These are phyloP conservation scores for Carcinoscorpius rotundicauda DNA, from an alignment of 1,140 invertebrate genomes.

Conservation along the genomic window DNA sequence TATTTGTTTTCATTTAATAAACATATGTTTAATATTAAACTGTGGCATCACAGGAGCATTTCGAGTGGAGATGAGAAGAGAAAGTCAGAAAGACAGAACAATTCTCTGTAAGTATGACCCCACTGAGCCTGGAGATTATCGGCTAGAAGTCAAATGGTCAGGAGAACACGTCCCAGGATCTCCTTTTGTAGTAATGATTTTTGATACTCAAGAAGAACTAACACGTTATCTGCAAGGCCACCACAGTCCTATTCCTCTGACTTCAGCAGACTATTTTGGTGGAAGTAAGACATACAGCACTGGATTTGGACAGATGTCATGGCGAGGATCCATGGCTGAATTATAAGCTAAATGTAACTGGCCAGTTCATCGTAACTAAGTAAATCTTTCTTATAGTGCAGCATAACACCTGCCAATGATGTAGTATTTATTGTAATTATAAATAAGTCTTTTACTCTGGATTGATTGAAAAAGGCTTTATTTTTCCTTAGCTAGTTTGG, in stretches of 20 bases:
- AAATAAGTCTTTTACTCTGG: no score
- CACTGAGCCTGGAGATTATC: slow-evolving; percentile 95
- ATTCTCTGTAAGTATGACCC: slow-evolving; percentile 95
- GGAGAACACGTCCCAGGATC: slow-evolving; percentile 93
- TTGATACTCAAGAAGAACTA: slow-evolving; percentile 94
- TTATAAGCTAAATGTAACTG: slow-evolving; percentile 7
- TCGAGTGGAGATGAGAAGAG: slow-evolving; percentile 98
- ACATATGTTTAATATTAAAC: no score
- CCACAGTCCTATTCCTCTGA: slow-evolving; percentile 16
- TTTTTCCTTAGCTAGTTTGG: no score
- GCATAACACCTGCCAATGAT: no score
- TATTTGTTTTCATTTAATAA: no score
- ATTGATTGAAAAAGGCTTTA: no score
- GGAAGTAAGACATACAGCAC: slow-evolving; percentile 41
- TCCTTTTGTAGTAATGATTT: slow-evolving; percentile 97
- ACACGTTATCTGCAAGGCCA: slow-evolving; percentile 36
- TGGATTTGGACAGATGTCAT: slow-evolving; percentile 38
- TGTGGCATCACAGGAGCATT: slow-evolving; percentile 57
- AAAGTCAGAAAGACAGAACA: slow-evolving; percentile 93
- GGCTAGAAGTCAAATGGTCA: slow-evolving; percentile 96
- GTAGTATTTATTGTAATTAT: no score
- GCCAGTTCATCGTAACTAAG: no score
- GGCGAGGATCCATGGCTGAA: slow-evolving; percentile 34
- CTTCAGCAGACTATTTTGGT: slow-evolving; percentile 38
- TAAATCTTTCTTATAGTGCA: no score